Evolutionary conservation across 2,888 invertebrate species (phyloP).

Genomic region (Pseudococcus longispinus): DNA sequence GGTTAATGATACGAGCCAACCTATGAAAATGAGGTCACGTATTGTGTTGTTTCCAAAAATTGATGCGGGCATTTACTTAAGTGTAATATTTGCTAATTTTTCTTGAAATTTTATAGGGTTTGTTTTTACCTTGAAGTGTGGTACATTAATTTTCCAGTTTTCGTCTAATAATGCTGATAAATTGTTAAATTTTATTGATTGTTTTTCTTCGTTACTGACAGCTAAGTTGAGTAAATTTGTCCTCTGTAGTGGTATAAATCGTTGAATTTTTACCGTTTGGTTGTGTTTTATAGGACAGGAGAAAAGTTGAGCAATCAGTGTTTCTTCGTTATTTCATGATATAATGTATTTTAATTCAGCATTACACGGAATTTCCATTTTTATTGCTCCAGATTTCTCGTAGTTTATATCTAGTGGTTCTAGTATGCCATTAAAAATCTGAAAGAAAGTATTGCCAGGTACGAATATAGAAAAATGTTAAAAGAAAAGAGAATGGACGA

Average conservation of each 20-base stretch:
- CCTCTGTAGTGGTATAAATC: neutral
- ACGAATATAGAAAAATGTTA: too few species aligned
- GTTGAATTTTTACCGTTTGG: too few species aligned
- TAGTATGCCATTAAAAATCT: neutral
- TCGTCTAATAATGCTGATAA: neutral
- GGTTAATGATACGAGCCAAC: neutral
- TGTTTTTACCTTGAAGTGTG: neutral
- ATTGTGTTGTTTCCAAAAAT: neutral
- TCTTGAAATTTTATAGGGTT: neutral
- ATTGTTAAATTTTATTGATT: neutral
- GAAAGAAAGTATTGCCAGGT: too few species aligned
- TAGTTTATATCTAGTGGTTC: neutral
- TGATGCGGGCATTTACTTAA: neutral
- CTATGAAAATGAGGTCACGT: neutral
- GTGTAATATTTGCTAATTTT: neutral
- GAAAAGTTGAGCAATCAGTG: neutral
- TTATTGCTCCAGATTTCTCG: neutral
- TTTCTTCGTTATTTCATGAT: neutral
- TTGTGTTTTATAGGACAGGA: too few species aligned
- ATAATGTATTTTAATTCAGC: neutral
- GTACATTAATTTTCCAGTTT: neutral
- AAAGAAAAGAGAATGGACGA: too few species aligned
- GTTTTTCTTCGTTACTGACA: neutral
- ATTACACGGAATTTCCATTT: neutral
- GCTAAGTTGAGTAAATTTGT: neutral